Conservation (phyloP, 2,113 vertebrate species). For the Aramus guarauna region DNA sequence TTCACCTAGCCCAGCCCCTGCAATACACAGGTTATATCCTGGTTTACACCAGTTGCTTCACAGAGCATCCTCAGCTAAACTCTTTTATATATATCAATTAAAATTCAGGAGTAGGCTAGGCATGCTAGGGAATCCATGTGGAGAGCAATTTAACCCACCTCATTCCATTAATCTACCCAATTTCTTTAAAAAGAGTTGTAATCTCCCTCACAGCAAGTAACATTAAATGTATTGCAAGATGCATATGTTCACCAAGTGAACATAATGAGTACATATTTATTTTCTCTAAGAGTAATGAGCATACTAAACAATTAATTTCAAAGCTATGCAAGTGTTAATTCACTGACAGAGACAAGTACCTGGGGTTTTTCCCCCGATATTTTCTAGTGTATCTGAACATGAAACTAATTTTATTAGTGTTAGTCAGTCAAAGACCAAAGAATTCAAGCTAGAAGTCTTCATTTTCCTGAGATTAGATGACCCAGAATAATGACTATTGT, state of each 20-base stretch:
- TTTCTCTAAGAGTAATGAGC: constrained; percentile 54
- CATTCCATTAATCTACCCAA: constrained; percentile 58
- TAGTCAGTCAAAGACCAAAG: background rate
- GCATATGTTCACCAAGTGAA: constrained; percentile 52
- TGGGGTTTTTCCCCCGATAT: background rate
- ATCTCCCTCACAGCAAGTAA: constrained; percentile 57
- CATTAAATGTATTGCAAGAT: constrained; percentile 15
- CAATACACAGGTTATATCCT: background rate
- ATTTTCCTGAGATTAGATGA: background rate
- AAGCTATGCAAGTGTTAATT: constrained; percentile 34
- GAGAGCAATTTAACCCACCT: constrained; percentile 44
- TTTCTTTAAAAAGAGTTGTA: constrained; percentile 40
- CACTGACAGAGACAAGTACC: constrained; percentile 23
- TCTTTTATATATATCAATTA: background rate
- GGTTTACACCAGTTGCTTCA: background rate
- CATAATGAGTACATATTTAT: constrained; percentile 33
- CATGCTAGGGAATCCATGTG: constrained; percentile 2
- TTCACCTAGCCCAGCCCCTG: background rate
- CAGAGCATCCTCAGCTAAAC: background rate
- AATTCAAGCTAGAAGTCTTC: background rate
- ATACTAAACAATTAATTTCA: constrained; percentile 53
- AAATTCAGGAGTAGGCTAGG: background rate
- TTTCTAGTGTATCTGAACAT: background rate
- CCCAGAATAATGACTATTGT: background rate
- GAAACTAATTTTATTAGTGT: background rate